Percentiles rank a stretch among this genome's conserved stretches.
Evolutionary conservation across 2,797 vertebrate species (phyloP).

Genomic region (Coluber constrictor): DNA sequence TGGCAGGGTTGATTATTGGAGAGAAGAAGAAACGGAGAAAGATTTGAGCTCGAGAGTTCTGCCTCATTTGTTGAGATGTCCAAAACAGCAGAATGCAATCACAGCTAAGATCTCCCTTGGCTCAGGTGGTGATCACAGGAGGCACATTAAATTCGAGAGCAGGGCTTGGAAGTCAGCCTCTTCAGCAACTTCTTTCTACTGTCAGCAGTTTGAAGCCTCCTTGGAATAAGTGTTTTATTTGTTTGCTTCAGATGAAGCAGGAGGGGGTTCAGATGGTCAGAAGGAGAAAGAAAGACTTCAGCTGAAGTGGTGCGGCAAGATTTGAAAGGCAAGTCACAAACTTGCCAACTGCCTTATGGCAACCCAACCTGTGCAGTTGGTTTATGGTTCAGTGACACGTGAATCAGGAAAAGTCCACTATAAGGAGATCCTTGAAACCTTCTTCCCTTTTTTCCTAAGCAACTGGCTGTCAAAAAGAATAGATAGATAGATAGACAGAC

Average conservation of each 20-base stretch:
- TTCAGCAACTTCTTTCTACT: neutral
- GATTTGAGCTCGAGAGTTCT: neutral
- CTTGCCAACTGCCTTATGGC: neutral
- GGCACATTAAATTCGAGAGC: neutral
- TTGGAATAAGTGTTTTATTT: neutral
- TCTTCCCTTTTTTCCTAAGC: neutral
- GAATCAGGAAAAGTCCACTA: neutral
- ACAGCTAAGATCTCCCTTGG: constrained; percentile 6
- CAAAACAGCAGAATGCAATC: constrained; percentile 10
- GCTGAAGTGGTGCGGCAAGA: neutral
- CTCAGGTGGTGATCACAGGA: neutral
- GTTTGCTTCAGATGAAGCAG: neutral
- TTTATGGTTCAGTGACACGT: neutral
- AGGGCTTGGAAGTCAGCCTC: neutral
- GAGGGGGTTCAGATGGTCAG: neutral
- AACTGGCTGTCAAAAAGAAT: too few species aligned
- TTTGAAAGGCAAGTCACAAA: neutral
- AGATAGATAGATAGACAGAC: neutral
- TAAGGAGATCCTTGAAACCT: neutral
- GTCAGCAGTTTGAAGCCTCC: neutral
- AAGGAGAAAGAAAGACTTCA: neutral
- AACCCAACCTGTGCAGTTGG: neutral
- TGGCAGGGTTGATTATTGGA: neutral
- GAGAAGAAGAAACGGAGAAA: neutral
- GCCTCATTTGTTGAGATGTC: neutral